Percentiles rank a stretch among this genome's conserved stretches.
These are phyloP conservation scores for Drosophila neotestacea DNA, from an alignment of 2,888 invertebrate species.

Conservation along the genomic window DNA sequence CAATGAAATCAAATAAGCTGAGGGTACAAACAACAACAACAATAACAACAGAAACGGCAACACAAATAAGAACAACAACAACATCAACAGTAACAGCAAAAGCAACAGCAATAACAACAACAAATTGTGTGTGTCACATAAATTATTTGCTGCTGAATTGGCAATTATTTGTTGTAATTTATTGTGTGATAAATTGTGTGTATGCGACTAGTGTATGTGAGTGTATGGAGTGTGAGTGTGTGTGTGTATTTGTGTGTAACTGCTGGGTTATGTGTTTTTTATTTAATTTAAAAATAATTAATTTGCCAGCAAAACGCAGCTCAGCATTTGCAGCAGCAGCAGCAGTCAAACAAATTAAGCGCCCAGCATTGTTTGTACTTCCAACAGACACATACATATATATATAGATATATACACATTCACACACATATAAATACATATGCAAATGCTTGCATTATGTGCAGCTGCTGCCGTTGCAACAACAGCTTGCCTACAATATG, in stretches of 20 bases:
- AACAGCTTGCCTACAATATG: constrained; percentile 65
- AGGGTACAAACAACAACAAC: constrained; percentile 39
- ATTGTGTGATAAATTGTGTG: constrained; percentile 65
- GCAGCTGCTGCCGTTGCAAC: constrained; percentile 46
- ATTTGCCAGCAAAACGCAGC: constrained; percentile 44
- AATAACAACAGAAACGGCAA: constrained; percentile 22
- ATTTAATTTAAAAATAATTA: constrained; percentile 68
- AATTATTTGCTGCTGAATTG: constrained; percentile 75
- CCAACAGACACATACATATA: constrained; percentile 20
- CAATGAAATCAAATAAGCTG: constrained; percentile 68
- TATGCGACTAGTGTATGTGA: constrained; percentile 7
- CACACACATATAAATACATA: constrained; percentile 10
- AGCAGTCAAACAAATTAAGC: constrained; percentile 66
- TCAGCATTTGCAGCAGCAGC: constrained; percentile 33
- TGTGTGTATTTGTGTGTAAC: constrained; percentile 17
- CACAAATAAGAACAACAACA: constrained; percentile 21
- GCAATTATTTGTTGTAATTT: constrained; percentile 76
- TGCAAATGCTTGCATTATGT: constrained; percentile 40
- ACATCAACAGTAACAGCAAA: constrained; percentile 23
- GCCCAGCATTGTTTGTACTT: constrained; percentile 48
- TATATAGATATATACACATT: constrained; percentile 1
- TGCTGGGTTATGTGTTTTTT: constrained; percentile 54
- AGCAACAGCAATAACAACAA: constrained; percentile 43
- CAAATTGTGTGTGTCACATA: constrained; percentile 68
- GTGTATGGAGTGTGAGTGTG: not conserved